Conservation (phyloP, 2,113 vertebrate species). For the Dipodomys ordii region DNA sequence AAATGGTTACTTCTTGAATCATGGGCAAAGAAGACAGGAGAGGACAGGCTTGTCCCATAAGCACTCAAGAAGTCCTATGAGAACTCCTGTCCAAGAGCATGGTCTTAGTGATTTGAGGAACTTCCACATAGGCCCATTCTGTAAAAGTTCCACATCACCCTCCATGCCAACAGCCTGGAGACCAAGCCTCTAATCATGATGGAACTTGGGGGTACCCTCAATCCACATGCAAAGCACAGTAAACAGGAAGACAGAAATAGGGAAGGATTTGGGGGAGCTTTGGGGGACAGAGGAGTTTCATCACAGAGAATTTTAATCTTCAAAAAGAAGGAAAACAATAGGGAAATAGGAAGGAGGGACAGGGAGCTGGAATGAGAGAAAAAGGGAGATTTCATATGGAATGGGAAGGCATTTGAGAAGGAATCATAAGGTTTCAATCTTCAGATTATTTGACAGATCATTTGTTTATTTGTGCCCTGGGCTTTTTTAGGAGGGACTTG, state of each 20-base stretch:
- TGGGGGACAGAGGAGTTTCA: neutral
- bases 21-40: neutral
- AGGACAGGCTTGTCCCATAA: neutral
- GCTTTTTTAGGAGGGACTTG: neutral
- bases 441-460: conserved; percentile 16
- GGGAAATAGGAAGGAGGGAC: neutral
- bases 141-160: neutral
- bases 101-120: too few relatives aligned
- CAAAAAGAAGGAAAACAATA: neutral
- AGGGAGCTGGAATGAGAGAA: fast-evolving
- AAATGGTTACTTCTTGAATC: neutral
- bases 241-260: neutral
- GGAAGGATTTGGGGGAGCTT: neutral
- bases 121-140: too few relatives aligned
- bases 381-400: neutral
- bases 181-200: neutral
- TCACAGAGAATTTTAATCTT: neutral
- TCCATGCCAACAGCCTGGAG: too few relatives aligned
- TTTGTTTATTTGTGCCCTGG: conserved; percentile 4
- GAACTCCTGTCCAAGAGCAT: neutral
- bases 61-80: neutral
- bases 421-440: neutral
- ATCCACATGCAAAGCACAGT: neutral
- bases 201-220: neutral
- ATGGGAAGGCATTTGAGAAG: neutral